Conservation (phyloP, 1,140 invertebrate species). For the Calycopis cecrops region DNA sequence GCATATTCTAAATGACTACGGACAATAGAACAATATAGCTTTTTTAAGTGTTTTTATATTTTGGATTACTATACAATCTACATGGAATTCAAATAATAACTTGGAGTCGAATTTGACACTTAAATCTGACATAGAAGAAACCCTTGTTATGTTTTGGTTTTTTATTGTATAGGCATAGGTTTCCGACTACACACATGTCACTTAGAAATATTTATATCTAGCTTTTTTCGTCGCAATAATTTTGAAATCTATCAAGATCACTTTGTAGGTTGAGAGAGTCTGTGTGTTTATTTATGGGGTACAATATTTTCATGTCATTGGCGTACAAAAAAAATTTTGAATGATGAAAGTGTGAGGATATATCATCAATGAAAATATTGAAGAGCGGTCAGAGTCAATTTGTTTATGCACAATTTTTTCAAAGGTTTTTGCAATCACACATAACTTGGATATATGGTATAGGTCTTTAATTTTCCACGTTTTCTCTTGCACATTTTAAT, state of each 20-base stretch:
- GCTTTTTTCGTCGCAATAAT: too few relatives aligned
- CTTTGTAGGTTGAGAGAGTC: too few relatives aligned
- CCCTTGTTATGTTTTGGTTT: neutral
- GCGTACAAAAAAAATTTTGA: neutral
- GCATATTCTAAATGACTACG: neutral
- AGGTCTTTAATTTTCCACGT: neutral
- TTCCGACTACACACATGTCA: conserved; percentile 1
- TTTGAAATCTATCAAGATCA: too few relatives aligned
- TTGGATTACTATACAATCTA: neutral
- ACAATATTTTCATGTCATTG: conserved; percentile 7
- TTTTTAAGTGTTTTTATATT: neutral
- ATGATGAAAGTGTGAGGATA: too few relatives aligned
- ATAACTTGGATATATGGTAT: neutral
- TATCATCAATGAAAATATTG: too few relatives aligned
- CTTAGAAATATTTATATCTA: conserved; percentile 12
- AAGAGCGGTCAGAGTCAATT: neutral
- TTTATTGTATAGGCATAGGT: conserved; percentile 3
- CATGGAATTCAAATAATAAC: too few relatives aligned
- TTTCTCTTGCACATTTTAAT: neutral
- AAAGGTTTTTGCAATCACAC: too few relatives aligned
- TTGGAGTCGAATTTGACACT: too few relatives aligned
- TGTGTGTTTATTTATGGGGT: neutral
- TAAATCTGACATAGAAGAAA: conserved; percentile 1
- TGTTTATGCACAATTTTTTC: too few relatives aligned
- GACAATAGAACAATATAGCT: too few relatives aligned